A percentile compares a stretch with the other conserved stretches of the same genome.
These are phyloP conservation scores for Ormyrus thymus DNA, from an alignment of 2,888 invertebrate species.

Conservation along the genomic window DNA sequence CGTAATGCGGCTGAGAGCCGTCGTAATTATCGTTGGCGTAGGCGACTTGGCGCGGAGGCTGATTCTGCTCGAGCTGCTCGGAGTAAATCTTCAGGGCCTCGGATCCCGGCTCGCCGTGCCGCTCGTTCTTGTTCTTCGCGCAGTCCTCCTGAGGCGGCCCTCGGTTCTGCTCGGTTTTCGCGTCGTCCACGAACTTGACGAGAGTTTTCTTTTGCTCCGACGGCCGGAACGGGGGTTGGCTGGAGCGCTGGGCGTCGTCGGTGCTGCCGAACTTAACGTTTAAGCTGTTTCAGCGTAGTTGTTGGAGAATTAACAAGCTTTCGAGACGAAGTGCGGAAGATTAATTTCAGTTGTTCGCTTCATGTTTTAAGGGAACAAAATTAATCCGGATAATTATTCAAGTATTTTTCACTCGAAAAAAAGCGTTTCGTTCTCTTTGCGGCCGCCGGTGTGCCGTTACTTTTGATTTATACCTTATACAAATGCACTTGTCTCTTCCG, in stretches of 20 bases:
- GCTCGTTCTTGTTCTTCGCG: not conserved
- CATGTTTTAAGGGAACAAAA: too few species aligned
- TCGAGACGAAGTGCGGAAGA: too few species aligned
- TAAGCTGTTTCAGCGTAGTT: too few species aligned
- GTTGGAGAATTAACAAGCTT: too few species aligned
- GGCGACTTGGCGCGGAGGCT: not conserved
- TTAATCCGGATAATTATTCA: too few species aligned
- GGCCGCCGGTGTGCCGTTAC: too few species aligned
- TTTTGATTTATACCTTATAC: too few species aligned
- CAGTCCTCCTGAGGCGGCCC: not conserved
- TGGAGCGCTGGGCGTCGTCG: not conserved
- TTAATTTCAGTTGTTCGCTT: too few species aligned
- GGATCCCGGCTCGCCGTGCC: conserved; percentile 6
- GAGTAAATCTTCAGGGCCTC: not conserved
- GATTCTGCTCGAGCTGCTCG: too few species aligned
- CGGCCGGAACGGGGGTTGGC: not conserved
- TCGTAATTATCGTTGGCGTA: conserved; percentile 27
- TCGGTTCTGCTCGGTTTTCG: not conserved
- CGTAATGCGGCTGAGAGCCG: conserved; percentile 30
- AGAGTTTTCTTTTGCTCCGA: conserved; percentile 13
- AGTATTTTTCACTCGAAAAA: too few species aligned
- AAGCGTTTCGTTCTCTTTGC: too few species aligned
- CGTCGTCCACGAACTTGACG: conserved; percentile 46
- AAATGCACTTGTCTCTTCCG: too few species aligned
- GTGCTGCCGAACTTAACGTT: conserved; percentile 30